Percentiles rank a stretch among this genome's conserved stretches.
Conservation (phyloP, 1,140 invertebrate species). For the Formica exsecta region DNA sequence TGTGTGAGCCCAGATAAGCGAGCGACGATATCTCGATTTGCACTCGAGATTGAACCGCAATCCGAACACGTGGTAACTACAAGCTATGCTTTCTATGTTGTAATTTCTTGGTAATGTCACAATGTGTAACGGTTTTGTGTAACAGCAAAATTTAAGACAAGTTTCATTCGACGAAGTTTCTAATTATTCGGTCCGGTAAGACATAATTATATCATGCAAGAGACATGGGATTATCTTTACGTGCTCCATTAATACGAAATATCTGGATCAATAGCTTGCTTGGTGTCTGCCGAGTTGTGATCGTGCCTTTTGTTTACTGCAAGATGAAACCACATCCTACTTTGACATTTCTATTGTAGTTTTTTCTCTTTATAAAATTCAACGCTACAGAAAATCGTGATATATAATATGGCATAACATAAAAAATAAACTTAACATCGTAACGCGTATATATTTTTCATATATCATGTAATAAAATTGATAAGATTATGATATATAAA, state of each 20-base stretch:
- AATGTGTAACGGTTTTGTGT: neutral
- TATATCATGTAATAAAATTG: too few relatives aligned
- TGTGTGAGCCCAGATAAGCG: constrained; percentile 35
- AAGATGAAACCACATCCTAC: constrained; percentile 32
- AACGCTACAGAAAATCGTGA: neutral
- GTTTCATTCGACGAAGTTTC: neutral
- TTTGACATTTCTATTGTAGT: constrained; percentile 29
- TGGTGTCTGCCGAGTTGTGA: constrained; percentile 7
- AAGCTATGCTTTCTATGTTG: constrained; percentile 18
- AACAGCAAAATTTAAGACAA: too few relatives aligned
- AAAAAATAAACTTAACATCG: neutral
- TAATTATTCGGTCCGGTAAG: constrained; percentile 5
- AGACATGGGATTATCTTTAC: constrained; percentile 43
- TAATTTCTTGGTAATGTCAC: neutral
- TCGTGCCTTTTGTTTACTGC: constrained; percentile 30
- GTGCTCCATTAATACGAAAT: constrained; percentile 48
- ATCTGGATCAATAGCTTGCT: constrained; percentile 46
- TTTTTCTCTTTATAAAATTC: neutral
- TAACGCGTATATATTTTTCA: neutral
- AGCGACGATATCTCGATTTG: constrained; percentile 49
- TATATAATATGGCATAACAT: neutral
- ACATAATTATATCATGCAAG: constrained; percentile 15
- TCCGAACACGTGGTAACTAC: constrained; percentile 20
- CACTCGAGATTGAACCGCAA: constrained; percentile 43
- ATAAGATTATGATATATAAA: constrained; percentile 3